Conservation (phyloP, 2,113 vertebrate species). For the Callopanchax toddi region DNA sequence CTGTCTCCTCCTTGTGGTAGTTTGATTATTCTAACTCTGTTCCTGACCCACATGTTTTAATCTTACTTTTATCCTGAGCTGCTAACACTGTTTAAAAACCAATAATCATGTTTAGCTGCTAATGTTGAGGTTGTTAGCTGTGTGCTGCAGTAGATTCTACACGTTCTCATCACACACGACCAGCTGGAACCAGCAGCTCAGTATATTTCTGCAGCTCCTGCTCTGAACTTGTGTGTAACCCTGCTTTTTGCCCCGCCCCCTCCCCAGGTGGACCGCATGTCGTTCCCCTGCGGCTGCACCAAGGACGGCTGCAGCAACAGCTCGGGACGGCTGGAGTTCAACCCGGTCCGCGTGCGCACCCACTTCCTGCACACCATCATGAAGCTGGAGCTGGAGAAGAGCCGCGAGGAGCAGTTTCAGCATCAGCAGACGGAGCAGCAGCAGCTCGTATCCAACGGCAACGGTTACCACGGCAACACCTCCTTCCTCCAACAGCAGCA, state of each 20-base stretch:
- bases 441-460: slow-evolving; percentile 85
- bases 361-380: slow-evolving; percentile 98
- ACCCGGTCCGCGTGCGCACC: slow-evolving; percentile 94
- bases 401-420: slow-evolving; percentile 84
- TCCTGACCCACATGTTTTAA: too few relatives aligned
- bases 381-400: slow-evolving; percentile 95
- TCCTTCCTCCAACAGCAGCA: slow-evolving; percentile 84
- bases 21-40: too few relatives aligned
- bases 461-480: slow-evolving; percentile 87
- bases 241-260: background rate
- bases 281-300: slow-evolving; percentile 94
- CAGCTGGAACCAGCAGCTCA: slow-evolving; percentile 4
- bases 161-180: background rate
- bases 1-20: too few relatives aligned
- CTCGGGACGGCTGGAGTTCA: slow-evolving; percentile 93
- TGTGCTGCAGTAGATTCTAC: background rate
- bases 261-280: slow-evolving; percentile 94
- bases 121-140: too few relatives aligned
- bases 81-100: too few relatives aligned
- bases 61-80: too few relatives aligned
- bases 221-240: background rate
- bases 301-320: slow-evolving; percentile 94
- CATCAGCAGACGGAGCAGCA: slow-evolving; percentile 85
- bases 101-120: too few relatives aligned
- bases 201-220: background rate